phyloP scores from a whole-genome alignment of 2,888 invertebrate species.

The Pandemis heparana region DNA sequence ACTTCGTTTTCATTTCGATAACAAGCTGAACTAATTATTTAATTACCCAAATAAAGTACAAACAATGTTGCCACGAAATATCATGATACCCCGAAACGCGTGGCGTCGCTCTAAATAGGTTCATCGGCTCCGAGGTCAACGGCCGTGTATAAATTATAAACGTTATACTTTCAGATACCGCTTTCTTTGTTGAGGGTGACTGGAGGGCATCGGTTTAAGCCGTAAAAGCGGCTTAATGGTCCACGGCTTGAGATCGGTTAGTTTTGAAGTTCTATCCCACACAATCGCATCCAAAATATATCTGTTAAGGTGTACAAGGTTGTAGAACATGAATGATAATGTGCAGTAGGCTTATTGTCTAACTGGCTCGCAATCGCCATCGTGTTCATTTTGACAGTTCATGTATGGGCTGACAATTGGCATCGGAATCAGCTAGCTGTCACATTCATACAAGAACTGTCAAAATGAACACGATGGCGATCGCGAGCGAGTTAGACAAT shows the following conservation, averaged over 20 bases:
- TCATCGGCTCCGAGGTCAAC: conserved; percentile 53
- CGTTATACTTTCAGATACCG: conserved; percentile 25
- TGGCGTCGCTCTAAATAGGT: conserved; percentile 42
- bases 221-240: neutral
- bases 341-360: too few species aligned
- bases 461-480: too few species aligned
- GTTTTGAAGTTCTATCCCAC: neutral
- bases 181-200: conserved; percentile 11
- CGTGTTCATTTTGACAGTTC: too few species aligned
- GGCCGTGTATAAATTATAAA: conserved; percentile 42
- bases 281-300: neutral
- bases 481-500: too few species aligned
- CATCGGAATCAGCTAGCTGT: too few species aligned
- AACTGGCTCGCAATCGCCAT: too few species aligned
- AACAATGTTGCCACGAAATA: conserved; percentile 2
- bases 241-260: neutral
- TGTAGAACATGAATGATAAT: too few species aligned
- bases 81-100: conserved; percentile 6
- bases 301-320: too few species aligned
- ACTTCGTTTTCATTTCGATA: too few species aligned
- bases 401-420: too few species aligned
- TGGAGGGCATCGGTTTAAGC: neutral
- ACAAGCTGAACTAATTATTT: neutral
- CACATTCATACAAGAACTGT: too few species aligned
- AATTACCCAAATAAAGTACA: neutral